Conservation (phyloP, 1,140 invertebrate species). For the Laupala kohalensis region DNA sequence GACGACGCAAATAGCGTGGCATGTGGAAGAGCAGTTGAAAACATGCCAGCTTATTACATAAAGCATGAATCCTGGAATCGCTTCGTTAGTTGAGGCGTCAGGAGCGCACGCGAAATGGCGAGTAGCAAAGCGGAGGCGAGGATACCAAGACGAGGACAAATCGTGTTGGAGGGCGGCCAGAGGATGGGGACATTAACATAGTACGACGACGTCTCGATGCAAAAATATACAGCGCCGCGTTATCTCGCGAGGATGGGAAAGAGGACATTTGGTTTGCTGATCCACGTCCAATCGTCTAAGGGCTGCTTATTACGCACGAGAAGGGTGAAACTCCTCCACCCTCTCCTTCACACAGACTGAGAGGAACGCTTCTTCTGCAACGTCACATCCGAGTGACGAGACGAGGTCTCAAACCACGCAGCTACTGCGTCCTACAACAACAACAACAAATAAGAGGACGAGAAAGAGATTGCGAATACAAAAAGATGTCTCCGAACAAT, state of each 20-base stretch:
- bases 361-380: not conserved
- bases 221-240: not conserved
- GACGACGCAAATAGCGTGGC: too few species aligned
- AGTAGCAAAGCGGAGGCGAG: not conserved
- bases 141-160: not conserved
- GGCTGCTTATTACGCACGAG: not conserved
- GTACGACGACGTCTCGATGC: not conserved
- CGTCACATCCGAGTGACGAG: not conserved
- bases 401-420: not conserved
- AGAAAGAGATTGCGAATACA: too few species aligned
- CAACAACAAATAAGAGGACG: too few species aligned
- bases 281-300: not conserved
- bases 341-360: not conserved
- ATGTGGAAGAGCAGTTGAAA: too few species aligned
- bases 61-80: too few species aligned
- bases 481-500: too few species aligned
- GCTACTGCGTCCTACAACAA: too few species aligned
- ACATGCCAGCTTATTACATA: too few species aligned
- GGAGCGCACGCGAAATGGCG: too few species aligned
- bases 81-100: too few species aligned
- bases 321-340: not conserved
- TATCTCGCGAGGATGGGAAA: not conserved
- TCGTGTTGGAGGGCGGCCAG: not conserved
- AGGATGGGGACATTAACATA: not conserved
- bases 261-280: not conserved